Conservation (phyloP, 2,888 invertebrate species). For the Thyatira batis region DNA sequence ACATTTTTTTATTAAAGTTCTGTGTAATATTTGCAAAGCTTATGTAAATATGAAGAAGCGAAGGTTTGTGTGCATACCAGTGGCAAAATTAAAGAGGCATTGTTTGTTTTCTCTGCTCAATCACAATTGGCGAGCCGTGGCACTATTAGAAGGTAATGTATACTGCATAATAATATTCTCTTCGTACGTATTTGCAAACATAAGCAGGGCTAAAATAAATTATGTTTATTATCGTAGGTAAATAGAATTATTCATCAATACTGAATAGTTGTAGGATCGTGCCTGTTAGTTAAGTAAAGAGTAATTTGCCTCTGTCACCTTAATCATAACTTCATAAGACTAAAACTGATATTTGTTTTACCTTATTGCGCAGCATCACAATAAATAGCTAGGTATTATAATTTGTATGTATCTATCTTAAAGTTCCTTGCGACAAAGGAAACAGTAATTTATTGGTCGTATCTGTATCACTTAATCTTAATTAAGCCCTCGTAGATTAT, state of each 20-base stretch:
- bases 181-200: neutral
- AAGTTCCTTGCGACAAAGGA: slow-evolving; percentile 4
- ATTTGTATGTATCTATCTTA: neutral
- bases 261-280: neutral
- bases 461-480: slow-evolving; percentile 65
- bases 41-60: slow-evolving; percentile 6
- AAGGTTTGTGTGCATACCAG: slow-evolving; percentile 7
- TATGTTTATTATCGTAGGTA: neutral
- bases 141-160: slow-evolving; percentile 24
- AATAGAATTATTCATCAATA: neutral
- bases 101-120: slow-evolving; percentile 38
- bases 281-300: no score
- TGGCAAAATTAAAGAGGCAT: slow-evolving; percentile 24
- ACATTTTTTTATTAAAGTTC: neutral
- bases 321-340: neutral
- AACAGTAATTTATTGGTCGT: slow-evolving; percentile 34
- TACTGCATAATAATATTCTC: neutral
- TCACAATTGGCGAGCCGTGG: slow-evolving; percentile 22
- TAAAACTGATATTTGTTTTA: neutral
- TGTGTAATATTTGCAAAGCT: neutral
- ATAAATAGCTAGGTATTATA: neutral
- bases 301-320: neutral
- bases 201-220: neutral
- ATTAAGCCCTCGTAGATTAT: slow-evolving; percentile 68
- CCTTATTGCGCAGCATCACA: neutral